Conservation (phyloP, 2,888 invertebrate species). For the Caenorhabditis wallacei region DNA sequence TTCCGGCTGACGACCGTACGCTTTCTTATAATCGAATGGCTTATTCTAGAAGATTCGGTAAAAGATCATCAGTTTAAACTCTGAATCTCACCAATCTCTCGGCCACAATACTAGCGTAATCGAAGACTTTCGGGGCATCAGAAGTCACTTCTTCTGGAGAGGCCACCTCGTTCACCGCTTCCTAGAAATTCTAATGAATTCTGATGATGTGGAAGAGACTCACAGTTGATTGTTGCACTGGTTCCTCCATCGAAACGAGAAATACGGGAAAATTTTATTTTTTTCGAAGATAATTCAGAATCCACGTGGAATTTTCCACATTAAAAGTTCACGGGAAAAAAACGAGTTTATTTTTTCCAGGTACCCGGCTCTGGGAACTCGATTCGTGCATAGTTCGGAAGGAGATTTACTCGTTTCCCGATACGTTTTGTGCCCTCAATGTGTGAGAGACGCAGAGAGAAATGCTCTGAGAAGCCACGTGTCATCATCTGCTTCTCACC, state of each 20-base stretch:
- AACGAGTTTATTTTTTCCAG: slow-evolving; percentile 44
- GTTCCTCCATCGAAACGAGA: slow-evolving; percentile 35
- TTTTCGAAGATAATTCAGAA: background rate
- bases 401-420: slow-evolving; percentile 95
- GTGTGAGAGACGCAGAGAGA: slow-evolving; percentile 85
- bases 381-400: slow-evolving; percentile 97
- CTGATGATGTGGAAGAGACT: background rate
- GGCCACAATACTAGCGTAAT: slow-evolving; percentile 41
- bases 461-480: slow-evolving; percentile 34
- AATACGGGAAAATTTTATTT: background rate
- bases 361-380: slow-evolving; percentile 87
- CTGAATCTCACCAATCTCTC: slow-evolving; percentile 25
- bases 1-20: slow-evolving; percentile 33
- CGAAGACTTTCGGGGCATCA: slow-evolving; percentile 28
- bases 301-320: background rate
- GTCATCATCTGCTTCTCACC: slow-evolving; percentile 34
- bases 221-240: slow-evolving; percentile 30
- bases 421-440: slow-evolving; percentile 93
- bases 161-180: slow-evolving; percentile 11
- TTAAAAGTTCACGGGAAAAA: slow-evolving; percentile 22
- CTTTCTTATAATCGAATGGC: slow-evolving; percentile 48
- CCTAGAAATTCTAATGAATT: slow-evolving; percentile 1
- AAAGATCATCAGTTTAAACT: background rate
- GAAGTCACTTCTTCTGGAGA: too few relatives aligned
- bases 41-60: slow-evolving; percentile 27